Evolutionary conservation across 2,888 invertebrate genomes (phyloP), one percentile per base, ranked within the genome.

Genomic region (Lithophane semibrunnea): DNA sequence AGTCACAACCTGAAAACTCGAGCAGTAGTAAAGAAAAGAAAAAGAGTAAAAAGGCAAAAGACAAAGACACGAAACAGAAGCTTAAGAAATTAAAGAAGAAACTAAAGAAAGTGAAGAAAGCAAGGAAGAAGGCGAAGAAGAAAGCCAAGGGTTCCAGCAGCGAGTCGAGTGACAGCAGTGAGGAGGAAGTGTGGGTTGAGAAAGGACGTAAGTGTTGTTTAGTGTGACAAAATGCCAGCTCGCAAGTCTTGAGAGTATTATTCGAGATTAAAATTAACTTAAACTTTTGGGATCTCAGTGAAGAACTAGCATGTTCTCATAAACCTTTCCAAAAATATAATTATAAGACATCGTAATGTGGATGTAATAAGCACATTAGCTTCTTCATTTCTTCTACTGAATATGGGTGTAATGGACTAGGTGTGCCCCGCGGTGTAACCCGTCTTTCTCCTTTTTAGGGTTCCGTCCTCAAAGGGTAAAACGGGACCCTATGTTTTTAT

Each of bases 181-280:
- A 94, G 47, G 97, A 97, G 79, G 98, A 98, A 78, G 93, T 97
- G 75, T 98, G 98, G 98, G 97, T 98, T 2, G 98, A 98, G 90
- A 98, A 98, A 94, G 97, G 97, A 93, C 47, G 73, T 73, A 73
- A 73, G 73, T 73, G 13, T 47, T 58, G 9, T 21, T 44, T 42
- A 24, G n/a, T 37, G n/a, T 58, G 9, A 47, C 9, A 8, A 29
- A 18, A 56, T 56, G 29, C 21, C 8, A n/a, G 16, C 10, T 24
- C 9, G 5, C 24, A 21, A 2, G 10, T 21, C 5, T 5, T 37
- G 16, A n/a, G n/a, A 64, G 16, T 49, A 21, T 63, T 29, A 21
- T 7, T 47, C 10, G 29, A 29, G 13, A 29, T 21, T 54, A n/a
- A 63, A 16, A 37, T 37, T 37, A 37, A 37, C 42, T 47, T 16